Evolutionary conservation across 2,888 invertebrate species (phyloP).

Genomic region (Augiades crinisus): DNA sequence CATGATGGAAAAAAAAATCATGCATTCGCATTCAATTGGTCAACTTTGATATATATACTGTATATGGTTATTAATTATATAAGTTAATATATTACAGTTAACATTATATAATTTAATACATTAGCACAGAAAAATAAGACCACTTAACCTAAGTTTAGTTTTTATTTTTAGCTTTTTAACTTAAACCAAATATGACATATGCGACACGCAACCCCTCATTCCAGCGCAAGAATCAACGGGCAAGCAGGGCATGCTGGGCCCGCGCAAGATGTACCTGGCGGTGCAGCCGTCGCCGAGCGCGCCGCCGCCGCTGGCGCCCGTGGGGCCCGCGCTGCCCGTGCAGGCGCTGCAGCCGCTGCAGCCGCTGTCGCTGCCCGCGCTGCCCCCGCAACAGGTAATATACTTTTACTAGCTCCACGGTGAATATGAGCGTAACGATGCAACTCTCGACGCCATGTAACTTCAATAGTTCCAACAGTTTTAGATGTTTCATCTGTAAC

Average conservation of each 20-base stretch:
- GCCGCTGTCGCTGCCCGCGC: conserved; percentile 35
- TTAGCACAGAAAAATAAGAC: too few species aligned
- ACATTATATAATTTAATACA: too few species aligned
- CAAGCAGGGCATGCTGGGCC: conserved; percentile 91
- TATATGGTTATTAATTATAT: too few species aligned
- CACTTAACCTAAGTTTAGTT: too few species aligned
- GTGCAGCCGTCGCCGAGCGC: conserved; percentile 86
- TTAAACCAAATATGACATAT: neutral
- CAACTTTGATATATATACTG: too few species aligned
- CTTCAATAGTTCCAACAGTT: neutral
- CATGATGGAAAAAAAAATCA: too few species aligned
- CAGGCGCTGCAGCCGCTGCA: conserved; percentile 48
- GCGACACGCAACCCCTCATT: conserved; percentile 27
- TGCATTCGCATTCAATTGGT: too few species aligned
- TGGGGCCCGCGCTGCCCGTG: conserved; percentile 44
- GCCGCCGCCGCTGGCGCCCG: conserved; percentile 58
- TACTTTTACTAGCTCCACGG: conserved; percentile 61
- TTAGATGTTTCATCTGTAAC: neutral
- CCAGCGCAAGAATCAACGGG: conserved; percentile 93
- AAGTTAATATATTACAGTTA: too few species aligned
- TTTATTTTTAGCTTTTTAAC: too few species aligned
- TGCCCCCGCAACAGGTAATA: conserved; percentile 76
- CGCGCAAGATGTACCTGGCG: conserved; percentile 92
- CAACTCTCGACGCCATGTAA: too few species aligned
- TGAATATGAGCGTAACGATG: neutral